Percentiles rank a stretch among this genome's conserved stretches.
phyloP scores from a whole-genome alignment of 2,113 vertebrate genomes.

The Plotosus lineatus region DNA sequence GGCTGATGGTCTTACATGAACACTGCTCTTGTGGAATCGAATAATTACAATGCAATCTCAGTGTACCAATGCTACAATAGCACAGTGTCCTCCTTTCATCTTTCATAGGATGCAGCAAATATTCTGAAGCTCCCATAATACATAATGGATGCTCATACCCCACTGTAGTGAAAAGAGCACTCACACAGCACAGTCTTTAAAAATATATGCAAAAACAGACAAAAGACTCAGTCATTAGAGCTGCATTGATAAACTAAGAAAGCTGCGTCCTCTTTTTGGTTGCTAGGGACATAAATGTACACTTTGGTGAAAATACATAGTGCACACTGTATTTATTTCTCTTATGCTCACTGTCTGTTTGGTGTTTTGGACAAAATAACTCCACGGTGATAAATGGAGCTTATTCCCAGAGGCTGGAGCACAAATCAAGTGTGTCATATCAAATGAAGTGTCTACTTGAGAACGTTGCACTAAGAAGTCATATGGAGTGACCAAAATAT shows the following conservation, averaged over 20 bases:
- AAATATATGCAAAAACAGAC: slow-evolving; percentile 33
- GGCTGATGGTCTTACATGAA: background rate
- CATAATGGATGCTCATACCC: slow-evolving; percentile 47
- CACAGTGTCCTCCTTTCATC: slow-evolving; percentile 44
- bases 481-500: no score
- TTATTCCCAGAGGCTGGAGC: no score
- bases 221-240: slow-evolving; percentile 41
- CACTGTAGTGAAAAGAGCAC: slow-evolving; percentile 33
- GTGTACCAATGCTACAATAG: slow-evolving; percentile 36
- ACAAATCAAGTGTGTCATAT: no score
- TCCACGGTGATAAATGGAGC: background rate
- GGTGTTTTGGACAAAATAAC: background rate
- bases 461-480: no score
- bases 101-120: slow-evolving; percentile 10
- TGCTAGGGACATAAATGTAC: slow-evolving; percentile 11
- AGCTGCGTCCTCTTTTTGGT: slow-evolving; percentile 21
- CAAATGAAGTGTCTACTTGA: no score
- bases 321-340: background rate
- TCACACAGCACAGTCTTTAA: slow-evolving; percentile 43
- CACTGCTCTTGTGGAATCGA: slow-evolving; percentile 9
- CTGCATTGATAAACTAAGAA: slow-evolving; percentile 24
- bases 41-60: slow-evolving; percentile 21
- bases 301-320: slow-evolving; percentile 11
- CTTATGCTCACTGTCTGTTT: background rate
- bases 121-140: slow-evolving; percentile 43